Base-by-base conservation (phyloP, 2,888 invertebrate species). In the Pyrrhia umbra region DNA sequence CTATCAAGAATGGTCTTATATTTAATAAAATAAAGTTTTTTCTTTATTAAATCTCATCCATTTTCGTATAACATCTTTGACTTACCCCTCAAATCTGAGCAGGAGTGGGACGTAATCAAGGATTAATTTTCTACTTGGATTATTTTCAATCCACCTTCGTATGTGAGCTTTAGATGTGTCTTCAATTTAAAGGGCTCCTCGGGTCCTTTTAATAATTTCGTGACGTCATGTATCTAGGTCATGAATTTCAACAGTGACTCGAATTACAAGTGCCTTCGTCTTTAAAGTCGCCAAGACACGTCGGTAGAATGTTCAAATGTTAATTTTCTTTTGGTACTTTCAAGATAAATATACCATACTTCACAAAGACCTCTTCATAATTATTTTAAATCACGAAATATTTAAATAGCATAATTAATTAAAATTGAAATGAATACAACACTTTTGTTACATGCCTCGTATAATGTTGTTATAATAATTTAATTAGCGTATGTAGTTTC, bases 41-140 rank as follows among this genome's bases (percentile, higher is more conserved):
- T 27, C 15, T 37, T 40, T n/a, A 39, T 37, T 2, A 15, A 21
- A 68, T 50, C 82, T 52, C 59, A 75, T 87, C 84, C 72, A 86
- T 75, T 60, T 5, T 51, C 45, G 43, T 56, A 52, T 21, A 73
- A 81, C 60, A 84, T 88, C 87, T 78, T 75, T 60, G 80, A 80
- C 42, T 58, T 51, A 69, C 80, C 85, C 85, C 85, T 87, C 84
- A 86, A 87, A 89, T 89, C 89, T 86, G 80, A 83, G 84, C 76
- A 80, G 81, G 85, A 88, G 87, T 83, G 87, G 88, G 85, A 88
- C 88, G 93, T 93, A 93, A 94, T 94, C 93, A 94, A 90, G 92
- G 92, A 93, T 94, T 95, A 93, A 95, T 94, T 94, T 95, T 95
- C 93, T 92, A 91, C 94, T 92, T 90, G 94, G 91, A 94, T 94